Conservation (phyloP, 1,140 invertebrate species). For the Cyrtorhinus lividipennis region DNA sequence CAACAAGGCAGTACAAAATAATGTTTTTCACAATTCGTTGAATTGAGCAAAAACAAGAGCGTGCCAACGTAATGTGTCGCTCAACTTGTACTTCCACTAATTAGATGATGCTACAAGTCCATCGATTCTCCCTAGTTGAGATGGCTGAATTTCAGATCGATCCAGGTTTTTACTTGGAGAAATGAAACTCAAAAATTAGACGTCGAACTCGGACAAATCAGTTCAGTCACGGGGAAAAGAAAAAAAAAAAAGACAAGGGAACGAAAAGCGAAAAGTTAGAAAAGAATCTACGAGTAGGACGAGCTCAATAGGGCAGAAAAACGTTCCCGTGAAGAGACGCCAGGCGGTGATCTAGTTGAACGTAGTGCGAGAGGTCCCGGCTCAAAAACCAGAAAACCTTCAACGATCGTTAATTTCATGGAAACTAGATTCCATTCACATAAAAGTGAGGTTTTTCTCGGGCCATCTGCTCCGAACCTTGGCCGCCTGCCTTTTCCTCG, state of each 20-base stretch:
- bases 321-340: not conserved
- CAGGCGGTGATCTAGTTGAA: not conserved
- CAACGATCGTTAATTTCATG: not conserved
- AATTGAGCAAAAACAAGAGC: no score
- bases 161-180: no score
- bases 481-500: no score
- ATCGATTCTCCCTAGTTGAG: no score
- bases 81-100: no score
- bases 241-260: not conserved
- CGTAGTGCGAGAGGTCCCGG: not conserved
- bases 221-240: not conserved
- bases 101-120: no score
- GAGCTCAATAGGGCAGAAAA: not conserved
- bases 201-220: no score
- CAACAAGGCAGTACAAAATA: no score
- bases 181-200: no score
- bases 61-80: no score
- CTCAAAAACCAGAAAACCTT: not conserved
- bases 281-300: not conserved
- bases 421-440: not conserved
- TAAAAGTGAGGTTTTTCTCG: not conserved
- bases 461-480: not conserved
- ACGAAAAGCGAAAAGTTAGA: not conserved
- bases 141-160: no score
- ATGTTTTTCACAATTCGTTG: no score